Evolutionary conservation across 2,888 invertebrate genomes (phyloP).

Genomic region (Trilocha varians): DNA sequence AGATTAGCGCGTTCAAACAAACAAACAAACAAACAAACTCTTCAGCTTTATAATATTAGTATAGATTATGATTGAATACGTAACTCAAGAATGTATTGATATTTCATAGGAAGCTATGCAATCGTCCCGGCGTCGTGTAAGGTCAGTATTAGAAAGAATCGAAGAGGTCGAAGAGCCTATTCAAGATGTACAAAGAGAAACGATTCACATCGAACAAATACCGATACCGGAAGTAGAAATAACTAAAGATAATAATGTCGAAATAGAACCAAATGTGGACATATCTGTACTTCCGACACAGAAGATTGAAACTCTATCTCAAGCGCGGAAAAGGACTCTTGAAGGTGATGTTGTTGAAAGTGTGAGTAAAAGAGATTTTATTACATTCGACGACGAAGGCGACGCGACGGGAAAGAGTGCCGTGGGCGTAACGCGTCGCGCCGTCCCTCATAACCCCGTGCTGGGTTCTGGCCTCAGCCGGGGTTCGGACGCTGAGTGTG

Average conservation of each 20-base stretch:
- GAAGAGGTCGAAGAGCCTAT: constrained; percentile 23
- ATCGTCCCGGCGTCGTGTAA: constrained; percentile 10
- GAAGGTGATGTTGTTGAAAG: constrained; percentile 13
- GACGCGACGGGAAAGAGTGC: too few relatives aligned
- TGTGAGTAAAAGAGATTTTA: constrained; percentile 20
- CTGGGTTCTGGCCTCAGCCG: too few relatives aligned
- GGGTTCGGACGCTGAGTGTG: too few relatives aligned
- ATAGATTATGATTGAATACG: background rate
- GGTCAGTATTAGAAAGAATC: constrained; percentile 22
- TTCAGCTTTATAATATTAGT: too few relatives aligned
- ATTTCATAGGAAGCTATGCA: constrained; percentile 19
- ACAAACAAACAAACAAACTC: too few relatives aligned
- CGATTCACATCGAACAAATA: background rate
- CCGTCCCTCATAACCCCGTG: too few relatives aligned
- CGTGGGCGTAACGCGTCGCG: too few relatives aligned
- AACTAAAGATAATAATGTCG: constrained; percentile 14
- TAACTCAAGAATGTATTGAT: background rate
- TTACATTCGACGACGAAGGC: too few relatives aligned
- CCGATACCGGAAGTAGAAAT: constrained; percentile 17
- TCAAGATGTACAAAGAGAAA: background rate
- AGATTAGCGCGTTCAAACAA: too few relatives aligned
- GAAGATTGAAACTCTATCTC: constrained; percentile 28
- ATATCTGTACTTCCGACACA: constrained; percentile 43
- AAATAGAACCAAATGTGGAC: constrained; percentile 22
- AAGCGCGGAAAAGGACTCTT: constrained; percentile 21